phyloP scores from a whole-genome alignment of 37 sponge, comb jelly and placozoan species.

The Hormiphora californensis region DNA sequence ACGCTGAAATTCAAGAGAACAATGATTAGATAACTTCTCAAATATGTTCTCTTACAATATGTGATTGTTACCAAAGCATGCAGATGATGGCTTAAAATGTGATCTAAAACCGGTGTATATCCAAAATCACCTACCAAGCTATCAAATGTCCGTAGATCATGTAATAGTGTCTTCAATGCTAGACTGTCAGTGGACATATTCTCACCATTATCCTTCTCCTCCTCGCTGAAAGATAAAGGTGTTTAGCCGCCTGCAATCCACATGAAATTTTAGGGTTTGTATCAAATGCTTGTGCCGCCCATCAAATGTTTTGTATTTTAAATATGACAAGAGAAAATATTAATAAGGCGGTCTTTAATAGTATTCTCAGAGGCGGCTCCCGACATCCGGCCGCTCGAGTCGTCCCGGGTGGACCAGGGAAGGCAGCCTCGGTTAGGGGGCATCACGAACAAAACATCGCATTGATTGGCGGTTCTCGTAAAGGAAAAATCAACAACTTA shows the following conservation, averaged over 20 bases:
- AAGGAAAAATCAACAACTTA: neutral
- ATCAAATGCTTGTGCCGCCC: no score
- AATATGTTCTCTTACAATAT: neutral
- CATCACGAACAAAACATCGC: no score
- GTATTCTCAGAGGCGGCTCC: no score
- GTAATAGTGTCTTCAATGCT: neutral
- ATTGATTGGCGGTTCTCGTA: neutral
- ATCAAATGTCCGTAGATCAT: neutral
- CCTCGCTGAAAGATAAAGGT: neutral
- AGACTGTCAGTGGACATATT: neutral
- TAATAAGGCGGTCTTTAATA: no score
- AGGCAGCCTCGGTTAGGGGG: no score
- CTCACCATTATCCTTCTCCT: neutral
- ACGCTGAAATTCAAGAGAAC: neutral
- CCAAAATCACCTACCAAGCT: neutral
- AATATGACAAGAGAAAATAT: no score
- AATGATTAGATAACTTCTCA: neutral
- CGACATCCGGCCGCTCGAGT: no score
- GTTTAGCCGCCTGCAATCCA: no score
- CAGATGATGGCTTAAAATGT: neutral
- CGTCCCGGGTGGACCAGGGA: neutral
- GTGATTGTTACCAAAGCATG: neutral
- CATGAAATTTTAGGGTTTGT: no score
- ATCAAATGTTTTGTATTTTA: no score
- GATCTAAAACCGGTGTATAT: no score